Percentiles rank a stretch among this genome's conserved stretches.
Conservation (phyloP, 2,888 invertebrate species). For the Zaprionus obscuricornis region DNA sequence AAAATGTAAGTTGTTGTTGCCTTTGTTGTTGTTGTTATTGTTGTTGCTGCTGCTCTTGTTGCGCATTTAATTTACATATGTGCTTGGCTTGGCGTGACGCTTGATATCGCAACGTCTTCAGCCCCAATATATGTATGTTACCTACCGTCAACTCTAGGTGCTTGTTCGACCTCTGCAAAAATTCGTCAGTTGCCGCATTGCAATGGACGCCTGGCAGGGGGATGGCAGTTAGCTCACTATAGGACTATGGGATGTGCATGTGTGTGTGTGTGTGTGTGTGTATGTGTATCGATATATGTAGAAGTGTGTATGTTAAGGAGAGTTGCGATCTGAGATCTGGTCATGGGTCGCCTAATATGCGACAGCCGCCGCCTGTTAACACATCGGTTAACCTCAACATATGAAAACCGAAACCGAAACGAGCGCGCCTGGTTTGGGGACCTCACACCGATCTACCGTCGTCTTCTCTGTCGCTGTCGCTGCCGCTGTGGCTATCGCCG, state of each 20-base stretch:
- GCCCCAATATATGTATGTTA: background rate
- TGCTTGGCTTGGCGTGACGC: slow-evolving; percentile 80
- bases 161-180: slow-evolving; percentile 8
- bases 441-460: slow-evolving; percentile 47
- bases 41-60: slow-evolving; percentile 37
- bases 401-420: slow-evolving; percentile 73
- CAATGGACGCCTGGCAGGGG: slow-evolving; percentile 21
- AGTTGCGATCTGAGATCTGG: slow-evolving; percentile 21
- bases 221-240: background rate
- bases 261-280: background rate
- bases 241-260: slow-evolving; percentile 1
- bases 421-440: slow-evolving; percentile 46
- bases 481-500: background rate
- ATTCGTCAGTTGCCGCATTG: slow-evolving; percentile 46
- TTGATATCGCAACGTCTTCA: slow-evolving; percentile 68
- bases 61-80: slow-evolving; percentile 77
- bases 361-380: slow-evolving; percentile 78
- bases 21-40: slow-evolving; percentile 35
- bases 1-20: background rate
- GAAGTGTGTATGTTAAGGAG: too few relatives aligned
- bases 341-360: slow-evolving; percentile 65
- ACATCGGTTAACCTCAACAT: slow-evolving; percentile 75
- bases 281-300: too few relatives aligned
- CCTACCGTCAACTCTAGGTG: slow-evolving; percentile 16
- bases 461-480: slow-evolving; percentile 6